phyloP scores from a whole-genome alignment of 2,888 invertebrate species.

The Pyrgus malvae region DNA sequence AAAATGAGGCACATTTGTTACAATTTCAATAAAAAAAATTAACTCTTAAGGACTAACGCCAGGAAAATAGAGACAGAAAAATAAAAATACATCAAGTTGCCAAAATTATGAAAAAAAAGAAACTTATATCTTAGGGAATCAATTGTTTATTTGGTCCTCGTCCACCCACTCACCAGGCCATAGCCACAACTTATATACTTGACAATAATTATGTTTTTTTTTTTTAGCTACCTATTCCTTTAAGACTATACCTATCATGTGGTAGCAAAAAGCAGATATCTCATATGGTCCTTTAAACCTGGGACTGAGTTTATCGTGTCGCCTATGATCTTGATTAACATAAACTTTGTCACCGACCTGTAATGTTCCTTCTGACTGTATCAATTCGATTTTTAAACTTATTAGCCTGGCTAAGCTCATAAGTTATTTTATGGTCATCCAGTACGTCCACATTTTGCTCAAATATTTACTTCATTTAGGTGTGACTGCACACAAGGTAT shows the following conservation, averaged over 20 bases:
- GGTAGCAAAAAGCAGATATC: constrained; percentile 13
- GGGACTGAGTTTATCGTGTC: constrained; percentile 19
- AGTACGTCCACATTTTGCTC: neutral
- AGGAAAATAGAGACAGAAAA: no score
- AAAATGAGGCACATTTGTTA: no score
- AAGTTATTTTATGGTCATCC: neutral
- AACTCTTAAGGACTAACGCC: no score
- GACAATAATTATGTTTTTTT: neutral
- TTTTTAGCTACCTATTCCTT: constrained; percentile 11
- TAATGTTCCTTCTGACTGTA: neutral
- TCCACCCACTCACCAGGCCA: neutral
- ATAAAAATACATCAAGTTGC: no score
- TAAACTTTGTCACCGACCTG: neutral
- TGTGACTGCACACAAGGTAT: neutral
- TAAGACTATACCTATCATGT: constrained; percentile 20
- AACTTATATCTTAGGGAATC: no score
- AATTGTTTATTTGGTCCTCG: no score
- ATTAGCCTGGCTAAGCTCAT: neutral
- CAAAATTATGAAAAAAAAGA: no score
- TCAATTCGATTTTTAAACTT: neutral
- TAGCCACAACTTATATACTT: neutral
- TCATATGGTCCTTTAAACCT: constrained; percentile 29
- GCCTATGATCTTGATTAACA: neutral
- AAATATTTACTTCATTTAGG: neutral
- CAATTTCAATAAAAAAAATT: no score